These are phyloP conservation scores for Plebejus anna DNA, from an alignment of 2,888 invertebrate genomes.

Conservation along the genomic window DNA sequence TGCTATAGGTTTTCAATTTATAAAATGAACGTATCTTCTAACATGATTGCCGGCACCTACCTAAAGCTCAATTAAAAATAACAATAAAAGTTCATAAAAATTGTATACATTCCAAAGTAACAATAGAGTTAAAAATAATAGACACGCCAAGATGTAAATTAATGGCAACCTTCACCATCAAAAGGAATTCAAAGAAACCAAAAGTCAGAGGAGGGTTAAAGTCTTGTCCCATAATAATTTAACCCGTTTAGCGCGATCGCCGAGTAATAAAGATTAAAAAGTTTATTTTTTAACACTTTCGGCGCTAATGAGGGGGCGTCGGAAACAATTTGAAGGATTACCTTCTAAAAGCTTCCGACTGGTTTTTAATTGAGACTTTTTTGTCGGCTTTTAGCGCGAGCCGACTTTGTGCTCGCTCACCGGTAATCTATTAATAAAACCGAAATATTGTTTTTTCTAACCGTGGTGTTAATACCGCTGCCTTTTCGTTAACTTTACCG, in stretches of 20 bases:
- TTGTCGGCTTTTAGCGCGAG: slow-evolving; percentile 74
- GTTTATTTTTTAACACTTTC: slow-evolving; percentile 80
- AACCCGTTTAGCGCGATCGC: slow-evolving; percentile 76
- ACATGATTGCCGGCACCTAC: neutral
- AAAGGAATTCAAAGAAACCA: slow-evolving; percentile 56
- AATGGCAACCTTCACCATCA: slow-evolving; percentile 13
- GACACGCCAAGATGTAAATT: slow-evolving; percentile 11
- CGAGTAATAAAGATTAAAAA: slow-evolving; percentile 80
- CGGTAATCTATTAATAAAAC: slow-evolving; percentile 75
- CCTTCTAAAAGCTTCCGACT: slow-evolving; percentile 81
- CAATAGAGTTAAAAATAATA: slow-evolving; percentile 8
- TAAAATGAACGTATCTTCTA: too few species aligned
- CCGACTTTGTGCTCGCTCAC: slow-evolving; percentile 61
- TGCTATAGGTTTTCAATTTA: too few species aligned
- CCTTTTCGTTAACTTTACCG: slow-evolving; percentile 18
- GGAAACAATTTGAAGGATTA: slow-evolving; percentile 80
- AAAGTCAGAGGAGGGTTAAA: slow-evolving; percentile 65
- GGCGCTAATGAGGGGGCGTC: slow-evolving; percentile 80
- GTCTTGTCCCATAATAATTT: slow-evolving; percentile 75
- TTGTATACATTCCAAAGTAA: neutral
- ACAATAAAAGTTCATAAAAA: neutral
- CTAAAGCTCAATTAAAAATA: neutral
- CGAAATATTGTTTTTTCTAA: slow-evolving; percentile 45
- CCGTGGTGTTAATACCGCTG: slow-evolving; percentile 11
- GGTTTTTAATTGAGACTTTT: slow-evolving; percentile 80